Evolutionary conservation across 2,797 vertebrate genomes (phyloP), one percentile per base, ranked within the genome.

Genomic region (Platalea minor): DNA sequence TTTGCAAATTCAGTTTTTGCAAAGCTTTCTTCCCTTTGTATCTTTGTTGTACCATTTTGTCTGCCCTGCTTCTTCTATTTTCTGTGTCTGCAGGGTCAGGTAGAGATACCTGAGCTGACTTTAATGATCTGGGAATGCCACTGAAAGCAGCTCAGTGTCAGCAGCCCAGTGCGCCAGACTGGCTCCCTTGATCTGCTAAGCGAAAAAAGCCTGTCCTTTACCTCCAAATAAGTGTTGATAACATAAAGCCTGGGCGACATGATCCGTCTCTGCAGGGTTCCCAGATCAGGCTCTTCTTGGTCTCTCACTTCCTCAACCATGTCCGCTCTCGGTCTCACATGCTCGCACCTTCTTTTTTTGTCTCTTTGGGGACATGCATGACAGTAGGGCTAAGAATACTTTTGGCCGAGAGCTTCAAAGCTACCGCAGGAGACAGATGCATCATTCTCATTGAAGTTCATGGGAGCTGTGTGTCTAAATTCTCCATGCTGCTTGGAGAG

Each of bases 311-410:
- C 96, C 96, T 95, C 90, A 97, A 95, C 88, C 88, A 95, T 3
- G 91, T 96, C 95, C 95, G 90, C 60, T 96, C 92, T 92, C 50
- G 3, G 94, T 96, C 93, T 96, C 95, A 96, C 41, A 96, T 95
- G 88, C 93, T 96, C 48, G 4, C 95, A 95, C 96, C 96, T 95
- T 96, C 95, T 93, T 95, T 97, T 95, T 95, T 97, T 96, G 96
- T 97, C 94, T 96, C 96, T 96, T 96, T 96, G 80, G 94, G 88
- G 91, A 97, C 93, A 89, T 93, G 96, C 96, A 96, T 97, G 93
- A 96, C 96, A 96, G 95, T 96, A 96, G 94, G 91, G 88, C 96
- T 96, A 96, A 97, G 96, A 96, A 95, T 96, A 96, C 94, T 94
- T 95, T 96, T 97, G 96, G 96, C 94, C 37, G 56, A 89, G 91